Percentiles rank a stretch among this genome's conserved stretches.
Evolutionary conservation across 1,140 invertebrate genomes (phyloP).

Genomic region (Achatina immaculata): DNA sequence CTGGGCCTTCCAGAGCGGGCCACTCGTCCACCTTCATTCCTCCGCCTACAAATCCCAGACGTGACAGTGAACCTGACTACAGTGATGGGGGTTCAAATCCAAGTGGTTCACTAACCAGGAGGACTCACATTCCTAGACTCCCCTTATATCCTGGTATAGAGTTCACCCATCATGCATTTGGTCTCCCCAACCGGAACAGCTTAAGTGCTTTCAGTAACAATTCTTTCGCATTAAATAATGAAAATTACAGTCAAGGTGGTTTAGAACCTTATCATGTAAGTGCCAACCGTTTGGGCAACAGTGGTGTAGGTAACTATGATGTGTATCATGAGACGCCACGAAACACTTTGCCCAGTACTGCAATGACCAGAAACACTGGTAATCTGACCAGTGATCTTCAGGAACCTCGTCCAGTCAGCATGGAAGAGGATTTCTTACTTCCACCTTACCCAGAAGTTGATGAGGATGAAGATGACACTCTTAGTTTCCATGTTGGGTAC

Average conservation of each 20-base stretch:
- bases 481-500: not conserved
- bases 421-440: conserved; percentile 39
- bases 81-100: conserved; percentile 22
- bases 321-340: not conserved
- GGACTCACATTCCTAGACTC: conserved; percentile 32
- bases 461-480: conserved; percentile 33
- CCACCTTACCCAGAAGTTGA: conserved; percentile 36
- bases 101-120: conserved; percentile 1
- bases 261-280: not conserved
- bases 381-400: conserved; percentile 15
- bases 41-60: not conserved
- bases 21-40: not conserved
- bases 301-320: not conserved
- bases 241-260: not conserved
- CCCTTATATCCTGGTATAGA: conserved; percentile 34
- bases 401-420: conserved; percentile 26
- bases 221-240: conserved; percentile 1
- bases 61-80: conserved; percentile 24
- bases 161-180: conserved; percentile 31
- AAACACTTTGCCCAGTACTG: not conserved
- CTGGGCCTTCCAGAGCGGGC: not conserved
- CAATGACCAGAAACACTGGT: conserved; percentile 3
- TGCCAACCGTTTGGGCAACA: not conserved
- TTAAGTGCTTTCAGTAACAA: conserved; percentile 25
- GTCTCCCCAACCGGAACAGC: conserved; percentile 28